Evolutionary conservation across 2,888 invertebrate genomes (phyloP).

Genomic region (Cenopis cana): DNA sequence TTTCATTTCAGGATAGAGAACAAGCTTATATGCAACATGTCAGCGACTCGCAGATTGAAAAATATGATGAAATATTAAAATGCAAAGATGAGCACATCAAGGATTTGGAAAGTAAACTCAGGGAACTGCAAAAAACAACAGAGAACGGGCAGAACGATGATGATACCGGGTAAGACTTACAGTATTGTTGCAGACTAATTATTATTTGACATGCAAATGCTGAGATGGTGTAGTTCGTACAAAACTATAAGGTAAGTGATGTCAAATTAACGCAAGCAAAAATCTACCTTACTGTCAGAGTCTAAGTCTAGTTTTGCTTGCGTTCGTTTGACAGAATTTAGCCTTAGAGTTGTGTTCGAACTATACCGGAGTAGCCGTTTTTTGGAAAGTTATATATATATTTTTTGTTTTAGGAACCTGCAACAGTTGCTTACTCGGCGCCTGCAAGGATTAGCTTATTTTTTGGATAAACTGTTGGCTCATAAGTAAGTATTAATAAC

Average conservation of each 20-base stretch:
- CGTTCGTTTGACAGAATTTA: too few relatives aligned
- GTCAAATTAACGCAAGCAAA: too few relatives aligned
- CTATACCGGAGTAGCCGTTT: too few relatives aligned
- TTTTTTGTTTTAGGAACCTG: conserved; percentile 70
- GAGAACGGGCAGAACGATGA: conserved; percentile 67
- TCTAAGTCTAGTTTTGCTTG: too few relatives aligned
- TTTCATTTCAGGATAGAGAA: conserved; percentile 69
- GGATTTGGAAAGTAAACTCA: conserved; percentile 78
- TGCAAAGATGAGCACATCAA: conserved; percentile 84
- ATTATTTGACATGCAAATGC: background rate
- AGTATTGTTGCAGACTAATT: background rate
- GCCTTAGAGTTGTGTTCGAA: too few relatives aligned
- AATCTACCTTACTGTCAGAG: too few relatives aligned
- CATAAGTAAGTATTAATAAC: conserved; percentile 79
- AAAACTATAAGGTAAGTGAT: too few relatives aligned
- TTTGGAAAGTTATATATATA: background rate
- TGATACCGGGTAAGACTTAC: conserved; percentile 61
- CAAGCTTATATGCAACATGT: conserved; percentile 69
- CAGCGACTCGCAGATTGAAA: conserved; percentile 76
- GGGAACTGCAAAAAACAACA: conserved; percentile 69
- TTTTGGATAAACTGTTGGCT: conserved; percentile 86
- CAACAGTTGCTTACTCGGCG: conserved; percentile 84
- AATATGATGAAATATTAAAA: conserved; percentile 79
- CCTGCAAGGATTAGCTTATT: conserved; percentile 87
- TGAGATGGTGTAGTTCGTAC: too few relatives aligned